Percentiles rank a stretch among this genome's conserved stretches.
phyloP scores from a whole-genome alignment of 23 tunicate species.

The Diplosoma virens region DNA sequence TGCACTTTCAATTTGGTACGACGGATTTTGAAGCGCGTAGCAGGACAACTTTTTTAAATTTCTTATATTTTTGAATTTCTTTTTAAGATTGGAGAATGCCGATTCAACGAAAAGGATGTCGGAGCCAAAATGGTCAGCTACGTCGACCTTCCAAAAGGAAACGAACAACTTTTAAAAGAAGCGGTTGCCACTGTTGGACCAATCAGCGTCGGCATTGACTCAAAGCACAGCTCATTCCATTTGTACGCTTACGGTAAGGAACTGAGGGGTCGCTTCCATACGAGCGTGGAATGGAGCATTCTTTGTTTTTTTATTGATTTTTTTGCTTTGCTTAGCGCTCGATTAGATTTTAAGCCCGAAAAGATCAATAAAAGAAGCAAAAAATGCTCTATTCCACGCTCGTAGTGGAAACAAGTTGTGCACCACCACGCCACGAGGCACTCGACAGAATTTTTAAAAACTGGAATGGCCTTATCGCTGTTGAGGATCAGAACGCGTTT shows the following conservation, averaged over 20 bases:
- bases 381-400: neutral
- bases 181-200: conserved; percentile 32
- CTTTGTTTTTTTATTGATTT: no score
- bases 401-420: neutral
- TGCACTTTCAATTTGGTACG: no score
- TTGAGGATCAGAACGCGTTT: no score
- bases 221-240: neutral
- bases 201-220: neutral
- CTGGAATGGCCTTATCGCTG: no score
- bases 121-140: neutral
- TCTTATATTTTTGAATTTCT: neutral
- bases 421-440: no score
- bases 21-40: no score
- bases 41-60: neutral
- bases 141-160: conserved; percentile 1
- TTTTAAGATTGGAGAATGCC: neutral
- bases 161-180: neutral
- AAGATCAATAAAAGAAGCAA: no score
- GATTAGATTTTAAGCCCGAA: no score
- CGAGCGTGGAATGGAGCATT: no score
- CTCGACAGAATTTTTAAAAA: no score
- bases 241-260: conserved; percentile 15
- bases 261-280: no score
- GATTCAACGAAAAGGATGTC: neutral
- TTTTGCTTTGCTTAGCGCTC: no score